Base-by-base conservation (phyloP, 2,113 vertebrate species). In the Takifugu flavidus region DNA sequence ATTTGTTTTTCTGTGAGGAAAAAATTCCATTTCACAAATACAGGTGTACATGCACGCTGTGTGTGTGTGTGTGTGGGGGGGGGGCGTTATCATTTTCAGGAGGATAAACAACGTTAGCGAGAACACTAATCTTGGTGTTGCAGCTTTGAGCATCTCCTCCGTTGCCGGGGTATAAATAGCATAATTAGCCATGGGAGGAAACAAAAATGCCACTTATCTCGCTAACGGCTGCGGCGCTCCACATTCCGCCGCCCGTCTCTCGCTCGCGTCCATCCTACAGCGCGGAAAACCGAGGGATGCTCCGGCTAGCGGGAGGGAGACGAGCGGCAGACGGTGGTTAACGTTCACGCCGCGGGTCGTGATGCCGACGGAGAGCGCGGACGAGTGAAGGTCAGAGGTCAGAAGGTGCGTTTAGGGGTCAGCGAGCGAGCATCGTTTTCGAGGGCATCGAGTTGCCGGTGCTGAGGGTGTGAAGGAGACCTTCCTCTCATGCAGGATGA, bases 141-240 rank as follows among this genome's bases (percentile, higher is more conserved):
- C 72, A 75, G 82, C 82, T 84, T 76, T 50, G 62, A 83, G 79
- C 68, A 4, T 86, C 83, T 86, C 75, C 66, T 80, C 59, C 68
- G 56, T 71, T 7, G 64, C 59, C 10, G 45, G 34, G 55, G 68
- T 81, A 83, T 83, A 88, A 88, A 87, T 83, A 87, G 80, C 75
- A 74, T 86, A 87, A 88, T 89, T 88, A 88, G 83, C 71, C 78
- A 85, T 57, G 67, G 80, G 80, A 84, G 78, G 72, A 77, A 82
- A 82, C 74, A 81, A 80, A 84, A 85, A 87, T 78, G 80, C 71
- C 82, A 87, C 87, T 87, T 89, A 89, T 88, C 85, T 78, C 67
- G 61, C 83, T 75, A 83, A 82, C 61, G 11, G 61, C 57, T 56
- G 78, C 70, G 52, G n/a, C 53, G 44, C 57, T 77, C 58, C 53